Evolutionary conservation across 2,888 invertebrate species (phyloP).

Genomic region (Cantharis nigra): DNA sequence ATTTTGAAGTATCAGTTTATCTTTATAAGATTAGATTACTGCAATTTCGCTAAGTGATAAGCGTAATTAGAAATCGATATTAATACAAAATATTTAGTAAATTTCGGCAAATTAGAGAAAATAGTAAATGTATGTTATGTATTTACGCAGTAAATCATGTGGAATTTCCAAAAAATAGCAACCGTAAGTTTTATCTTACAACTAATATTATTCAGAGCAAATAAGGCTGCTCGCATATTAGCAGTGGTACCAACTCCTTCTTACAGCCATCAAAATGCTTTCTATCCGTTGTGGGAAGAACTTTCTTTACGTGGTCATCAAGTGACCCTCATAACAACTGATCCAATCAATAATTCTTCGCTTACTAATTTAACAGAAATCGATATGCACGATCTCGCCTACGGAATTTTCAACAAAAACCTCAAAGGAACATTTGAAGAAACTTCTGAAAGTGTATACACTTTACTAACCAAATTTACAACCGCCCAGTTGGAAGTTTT

Average conservation of each 20-base stretch:
- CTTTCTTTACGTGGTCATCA: conserved; percentile 57
- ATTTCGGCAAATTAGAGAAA: too few relatives aligned
- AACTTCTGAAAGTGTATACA: background rate
- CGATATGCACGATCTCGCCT: conserved; percentile 46
- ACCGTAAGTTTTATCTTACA: background rate
- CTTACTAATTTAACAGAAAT: conserved; percentile 53
- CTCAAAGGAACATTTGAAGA: background rate
- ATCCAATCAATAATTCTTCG: conserved; percentile 51
- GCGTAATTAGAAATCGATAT: too few relatives aligned
- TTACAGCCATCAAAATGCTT: conserved; percentile 58
- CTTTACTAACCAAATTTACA: background rate
- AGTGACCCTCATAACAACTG: conserved; percentile 54
- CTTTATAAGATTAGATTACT: too few relatives aligned
- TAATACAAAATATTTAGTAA: too few relatives aligned
- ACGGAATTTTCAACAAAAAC: conserved; percentile 24
- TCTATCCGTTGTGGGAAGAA: conserved; percentile 53
- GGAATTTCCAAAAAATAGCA: background rate
- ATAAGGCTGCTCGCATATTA: conserved; percentile 50
- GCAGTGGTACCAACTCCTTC: conserved; percentile 54
- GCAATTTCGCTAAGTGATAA: too few relatives aligned
- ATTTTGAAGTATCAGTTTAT: too few relatives aligned
- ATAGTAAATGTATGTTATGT: too few relatives aligned
- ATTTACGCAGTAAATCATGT: background rate
- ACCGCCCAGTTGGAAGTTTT: background rate
- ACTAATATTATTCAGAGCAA: background rate